Conservation (phyloP, 2,888 invertebrate genomes). For the Leptopilina myrica region DNA sequence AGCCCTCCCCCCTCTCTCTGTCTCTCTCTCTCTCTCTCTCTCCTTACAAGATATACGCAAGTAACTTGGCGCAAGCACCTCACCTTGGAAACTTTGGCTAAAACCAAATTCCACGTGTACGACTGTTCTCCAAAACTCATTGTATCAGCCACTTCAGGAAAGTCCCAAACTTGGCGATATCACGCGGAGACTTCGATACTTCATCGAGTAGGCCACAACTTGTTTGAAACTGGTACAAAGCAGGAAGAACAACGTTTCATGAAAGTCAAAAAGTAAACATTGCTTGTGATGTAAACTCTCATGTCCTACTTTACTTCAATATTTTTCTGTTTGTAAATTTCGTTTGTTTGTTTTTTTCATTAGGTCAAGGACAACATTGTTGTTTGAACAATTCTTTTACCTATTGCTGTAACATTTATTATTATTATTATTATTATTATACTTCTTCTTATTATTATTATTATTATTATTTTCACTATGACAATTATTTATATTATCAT, state of each 20-base stretch:
- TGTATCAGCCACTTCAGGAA: slow-evolving; percentile 16
- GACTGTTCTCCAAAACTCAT: slow-evolving; percentile 46
- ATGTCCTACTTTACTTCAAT: slow-evolving; percentile 1
- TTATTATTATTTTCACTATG: too few relatives aligned
- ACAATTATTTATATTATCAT: too few relatives aligned
- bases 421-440: too few relatives aligned
- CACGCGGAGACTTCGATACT: slow-evolving; percentile 37
- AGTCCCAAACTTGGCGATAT: slow-evolving; percentile 16
- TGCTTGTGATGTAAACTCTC: not conserved
- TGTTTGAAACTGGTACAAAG: slow-evolving; percentile 19
- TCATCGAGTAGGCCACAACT: slow-evolving; percentile 32
- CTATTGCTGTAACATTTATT: too few relatives aligned
- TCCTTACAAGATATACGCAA: slow-evolving; percentile 65
- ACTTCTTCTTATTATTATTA: too few relatives aligned
- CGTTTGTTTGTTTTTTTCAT: not conserved
- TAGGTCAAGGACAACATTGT: too few relatives aligned
- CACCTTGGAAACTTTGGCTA: slow-evolving; percentile 71
- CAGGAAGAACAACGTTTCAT: not conserved
- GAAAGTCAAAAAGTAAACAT: slow-evolving; percentile 22
- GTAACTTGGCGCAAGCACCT: slow-evolving; percentile 66
- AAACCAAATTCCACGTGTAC: slow-evolving; percentile 67
- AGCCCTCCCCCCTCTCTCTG: slow-evolving; percentile 57
- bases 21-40: too few relatives aligned
- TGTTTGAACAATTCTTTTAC: too few relatives aligned
- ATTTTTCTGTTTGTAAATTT: not conserved